Evolutionary conservation across 2,888 invertebrate species (phyloP).

Genomic region (Eristalis pertinax): DNA sequence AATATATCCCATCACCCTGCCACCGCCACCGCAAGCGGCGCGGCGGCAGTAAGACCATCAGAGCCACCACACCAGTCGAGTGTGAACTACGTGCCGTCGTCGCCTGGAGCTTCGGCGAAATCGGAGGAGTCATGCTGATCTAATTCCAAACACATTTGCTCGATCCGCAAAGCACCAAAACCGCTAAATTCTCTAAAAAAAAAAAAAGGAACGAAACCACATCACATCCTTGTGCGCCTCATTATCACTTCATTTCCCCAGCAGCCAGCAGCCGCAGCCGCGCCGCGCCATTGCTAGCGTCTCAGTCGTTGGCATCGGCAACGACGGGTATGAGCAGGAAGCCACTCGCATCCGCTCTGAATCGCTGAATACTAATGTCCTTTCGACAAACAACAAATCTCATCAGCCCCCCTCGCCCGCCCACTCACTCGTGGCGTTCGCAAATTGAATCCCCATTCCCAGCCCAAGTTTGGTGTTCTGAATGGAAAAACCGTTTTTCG

Average conservation of each 20-base stretch:
- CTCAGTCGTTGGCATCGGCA: not conserved
- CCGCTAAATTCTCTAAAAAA: constrained; percentile 31
- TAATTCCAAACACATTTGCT: not conserved
- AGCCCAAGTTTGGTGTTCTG: not conserved
- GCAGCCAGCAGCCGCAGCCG: too few relatives aligned
- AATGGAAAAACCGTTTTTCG: not conserved
- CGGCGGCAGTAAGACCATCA: too few relatives aligned
- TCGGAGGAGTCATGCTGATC: not conserved
- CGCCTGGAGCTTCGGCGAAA: not conserved
- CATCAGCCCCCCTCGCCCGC: not conserved
- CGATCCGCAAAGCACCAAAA: not conserved
- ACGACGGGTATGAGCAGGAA: not conserved
- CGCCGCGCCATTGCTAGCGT: not conserved
- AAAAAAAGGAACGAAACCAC: constrained; percentile 9
- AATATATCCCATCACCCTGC: not conserved
- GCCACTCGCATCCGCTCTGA: not conserved
- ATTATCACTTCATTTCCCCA: constrained; percentile 36
- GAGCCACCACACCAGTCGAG: not conserved
- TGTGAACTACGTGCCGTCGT: not conserved
- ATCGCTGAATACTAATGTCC: constrained; percentile 23
- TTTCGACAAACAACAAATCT: constrained; percentile 4
- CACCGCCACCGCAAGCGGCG: too few relatives aligned
- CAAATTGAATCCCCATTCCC: constrained; percentile 3
- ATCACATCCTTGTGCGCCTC: constrained; percentile 36
- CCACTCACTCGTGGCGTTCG: not conserved